phyloP scores from a whole-genome alignment of 2,113 vertebrate species.

The Cavia porcellus region DNA sequence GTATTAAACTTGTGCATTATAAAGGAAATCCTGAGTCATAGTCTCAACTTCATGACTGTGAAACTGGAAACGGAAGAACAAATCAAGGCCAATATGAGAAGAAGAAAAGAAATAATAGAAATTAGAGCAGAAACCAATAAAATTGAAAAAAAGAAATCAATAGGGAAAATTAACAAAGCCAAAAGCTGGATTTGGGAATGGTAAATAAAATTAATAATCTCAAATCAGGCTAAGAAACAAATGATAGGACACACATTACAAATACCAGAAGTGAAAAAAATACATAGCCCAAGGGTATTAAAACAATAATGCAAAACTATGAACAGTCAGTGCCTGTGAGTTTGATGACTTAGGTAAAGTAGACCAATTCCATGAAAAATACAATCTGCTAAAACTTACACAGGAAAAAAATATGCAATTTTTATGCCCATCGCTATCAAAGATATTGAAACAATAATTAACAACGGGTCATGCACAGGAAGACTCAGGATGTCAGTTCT shows the following conservation, averaged over 20 bases:
- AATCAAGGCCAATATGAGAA: background rate
- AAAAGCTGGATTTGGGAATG: background rate
- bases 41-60: background rate
- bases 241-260: background rate
- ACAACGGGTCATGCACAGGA: background rate
- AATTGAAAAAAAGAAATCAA: background rate
- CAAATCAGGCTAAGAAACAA: background rate
- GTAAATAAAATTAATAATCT: background rate
- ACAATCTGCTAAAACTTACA: background rate
- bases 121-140: background rate
- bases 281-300: background rate
- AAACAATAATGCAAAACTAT: background rate
- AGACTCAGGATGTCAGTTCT: background rate
- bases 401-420: background rate
- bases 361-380: background rate
- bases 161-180: background rate
- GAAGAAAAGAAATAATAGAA: background rate
- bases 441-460: background rate
- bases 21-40: background rate
- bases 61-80: background rate
- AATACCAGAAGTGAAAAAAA: background rate
- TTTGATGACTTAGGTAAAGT: background rate
- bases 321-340: background rate
- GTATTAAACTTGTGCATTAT: background rate
- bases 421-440: background rate